These are phyloP conservation scores for Cataglyphis albicans DNA, from an alignment of 2,888 invertebrate species.

Conservation along the genomic window DNA sequence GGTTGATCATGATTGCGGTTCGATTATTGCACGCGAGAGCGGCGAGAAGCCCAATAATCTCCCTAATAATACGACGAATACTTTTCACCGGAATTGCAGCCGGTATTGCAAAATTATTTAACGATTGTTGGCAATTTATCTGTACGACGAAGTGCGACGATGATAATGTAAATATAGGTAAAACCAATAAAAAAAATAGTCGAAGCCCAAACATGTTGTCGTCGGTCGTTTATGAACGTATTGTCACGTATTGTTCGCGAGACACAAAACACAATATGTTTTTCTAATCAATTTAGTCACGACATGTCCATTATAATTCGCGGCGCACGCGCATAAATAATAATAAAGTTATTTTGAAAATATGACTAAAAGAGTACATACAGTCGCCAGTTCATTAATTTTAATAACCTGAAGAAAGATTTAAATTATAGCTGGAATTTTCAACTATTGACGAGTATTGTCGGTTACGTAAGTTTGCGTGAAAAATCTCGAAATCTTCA, in stretches of 20 bases:
- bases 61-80: constrained; percentile 28
- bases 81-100: constrained; percentile 18
- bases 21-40: constrained; percentile 20
- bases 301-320: constrained; percentile 26
- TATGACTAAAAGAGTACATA: background rate
- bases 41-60: background rate
- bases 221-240: constrained; percentile 8
- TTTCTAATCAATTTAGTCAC: constrained; percentile 26
- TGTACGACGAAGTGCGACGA: background rate
- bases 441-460: background rate
- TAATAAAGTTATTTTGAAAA: background rate
- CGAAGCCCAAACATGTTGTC: constrained; percentile 30
- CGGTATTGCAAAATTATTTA: constrained; percentile 22
- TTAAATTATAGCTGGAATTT: background rate
- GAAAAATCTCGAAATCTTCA: background rate
- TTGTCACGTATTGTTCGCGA: constrained; percentile 30
- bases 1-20: constrained; percentile 35
- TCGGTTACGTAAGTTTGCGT: background rate
- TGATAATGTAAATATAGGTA: background rate
- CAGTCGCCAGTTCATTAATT: background rate
- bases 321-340: background rate
- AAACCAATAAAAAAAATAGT: constrained; percentile 32
- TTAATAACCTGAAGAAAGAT: background rate
- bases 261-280: constrained; percentile 22
- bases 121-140: constrained; percentile 23